phyloP scores from a whole-genome alignment of 2,113 vertebrate genomes.

The Dasyornis broadbenti region DNA sequence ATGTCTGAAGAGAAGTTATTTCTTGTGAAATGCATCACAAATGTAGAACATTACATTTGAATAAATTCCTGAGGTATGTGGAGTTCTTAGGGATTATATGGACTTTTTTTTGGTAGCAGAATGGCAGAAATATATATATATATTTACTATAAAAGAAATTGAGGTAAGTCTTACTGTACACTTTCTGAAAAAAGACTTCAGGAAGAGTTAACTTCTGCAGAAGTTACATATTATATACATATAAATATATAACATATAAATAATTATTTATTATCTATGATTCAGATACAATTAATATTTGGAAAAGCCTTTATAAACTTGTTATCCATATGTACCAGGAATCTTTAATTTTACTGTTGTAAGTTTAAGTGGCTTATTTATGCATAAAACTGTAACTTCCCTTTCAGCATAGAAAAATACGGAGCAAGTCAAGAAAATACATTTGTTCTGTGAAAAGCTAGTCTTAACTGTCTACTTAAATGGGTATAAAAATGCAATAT shows the following conservation, averaged over 20 bases:
- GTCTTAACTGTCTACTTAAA: background rate
- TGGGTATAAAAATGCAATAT: background rate
- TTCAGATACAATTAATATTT: background rate
- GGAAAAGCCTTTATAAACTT: background rate
- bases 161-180: background rate
- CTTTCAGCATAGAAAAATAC: background rate
- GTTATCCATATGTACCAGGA: background rate
- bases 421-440: background rate
- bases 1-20: background rate
- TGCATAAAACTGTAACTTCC: background rate
- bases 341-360: background rate
- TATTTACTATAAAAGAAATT: background rate
- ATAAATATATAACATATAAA: too few relatives aligned
- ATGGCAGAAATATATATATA: background rate
- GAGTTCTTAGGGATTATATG: background rate
- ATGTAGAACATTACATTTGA: background rate
- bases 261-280: background rate
- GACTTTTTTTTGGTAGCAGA: background rate
- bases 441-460: background rate
- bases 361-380: background rate
- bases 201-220: background rate
- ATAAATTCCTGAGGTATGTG: background rate
- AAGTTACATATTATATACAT: too few relatives aligned
- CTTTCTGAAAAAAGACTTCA: background rate
- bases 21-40: background rate